Conservation (phyloP, 2,888 invertebrate genomes). For the Trachelus iudaicus region DNA sequence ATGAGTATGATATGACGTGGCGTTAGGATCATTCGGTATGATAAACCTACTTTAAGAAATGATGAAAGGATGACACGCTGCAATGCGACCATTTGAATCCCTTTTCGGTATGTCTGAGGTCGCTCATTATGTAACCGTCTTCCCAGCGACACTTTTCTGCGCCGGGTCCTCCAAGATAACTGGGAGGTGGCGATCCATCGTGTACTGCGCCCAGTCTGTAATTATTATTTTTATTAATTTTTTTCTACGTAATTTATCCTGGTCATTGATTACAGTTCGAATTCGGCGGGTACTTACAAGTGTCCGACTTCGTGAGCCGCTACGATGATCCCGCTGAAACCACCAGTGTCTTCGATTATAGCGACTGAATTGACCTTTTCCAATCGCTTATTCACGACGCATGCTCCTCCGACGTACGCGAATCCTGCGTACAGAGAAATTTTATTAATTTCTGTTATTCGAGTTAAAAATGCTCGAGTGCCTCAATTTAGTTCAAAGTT, state of each 20-base stretch:
- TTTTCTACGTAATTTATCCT: slow-evolving; percentile 11
- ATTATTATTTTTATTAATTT: not conserved
- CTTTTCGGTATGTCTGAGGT: slow-evolving; percentile 92
- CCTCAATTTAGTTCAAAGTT: slow-evolving; percentile 11
- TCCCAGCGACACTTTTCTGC: slow-evolving; percentile 96
- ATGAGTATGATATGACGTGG: not conserved
- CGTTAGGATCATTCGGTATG: not conserved
- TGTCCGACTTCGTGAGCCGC: slow-evolving; percentile 97
- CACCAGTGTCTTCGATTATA: slow-evolving; percentile 96
- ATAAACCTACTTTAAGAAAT: slow-evolving; percentile 86
- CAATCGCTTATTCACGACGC: slow-evolving; percentile 93
- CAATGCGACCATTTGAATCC: slow-evolving; percentile 96
- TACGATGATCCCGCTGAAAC: slow-evolving; percentile 95
- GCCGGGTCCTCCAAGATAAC: slow-evolving; percentile 93
- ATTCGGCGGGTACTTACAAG: slow-evolving; percentile 77
- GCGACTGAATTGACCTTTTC: slow-evolving; percentile 97
- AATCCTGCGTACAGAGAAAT: slow-evolving; percentile 75
- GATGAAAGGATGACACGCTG: slow-evolving; percentile 93
- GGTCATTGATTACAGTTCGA: not conserved
- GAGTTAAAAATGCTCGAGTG: not conserved
- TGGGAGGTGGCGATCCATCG: slow-evolving; percentile 94
- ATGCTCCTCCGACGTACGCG: slow-evolving; percentile 95
- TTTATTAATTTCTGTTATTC: not conserved
- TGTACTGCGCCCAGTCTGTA: slow-evolving; percentile 93
- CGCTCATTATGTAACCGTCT: slow-evolving; percentile 96